These are phyloP conservation scores for Cyprinodon variegatus DNA, from an alignment of 2,113 vertebrate genomes.

Conservation along the genomic window DNA sequence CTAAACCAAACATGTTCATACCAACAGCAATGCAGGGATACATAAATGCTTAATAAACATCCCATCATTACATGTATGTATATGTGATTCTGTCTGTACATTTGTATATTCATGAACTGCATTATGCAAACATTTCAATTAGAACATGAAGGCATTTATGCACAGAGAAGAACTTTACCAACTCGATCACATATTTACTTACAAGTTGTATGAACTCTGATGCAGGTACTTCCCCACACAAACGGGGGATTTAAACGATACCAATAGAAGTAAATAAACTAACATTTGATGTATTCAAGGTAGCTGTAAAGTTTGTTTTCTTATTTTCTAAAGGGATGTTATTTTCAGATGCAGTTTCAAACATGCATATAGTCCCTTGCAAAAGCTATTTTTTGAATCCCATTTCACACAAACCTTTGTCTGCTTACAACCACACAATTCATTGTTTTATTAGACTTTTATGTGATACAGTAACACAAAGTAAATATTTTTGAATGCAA, in stretches of 20 bases:
- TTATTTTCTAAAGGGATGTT: conserved; percentile 14
- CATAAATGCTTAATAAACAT: conserved; percentile 52
- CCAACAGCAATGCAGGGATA: conserved; percentile 54
- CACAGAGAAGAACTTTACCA: conserved; percentile 27
- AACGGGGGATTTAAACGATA: neutral
- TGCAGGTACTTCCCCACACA: conserved; percentile 16
- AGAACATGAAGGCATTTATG: conserved; percentile 29
- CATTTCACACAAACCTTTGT: no score
- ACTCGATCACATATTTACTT: conserved; percentile 19
- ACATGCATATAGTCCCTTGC: conserved; percentile 12
- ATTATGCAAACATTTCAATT: conserved; percentile 22
- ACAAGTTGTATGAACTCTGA: conserved; percentile 31
- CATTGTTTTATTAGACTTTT: neutral
- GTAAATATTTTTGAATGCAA: neutral
- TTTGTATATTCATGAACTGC: conserved; percentile 31
- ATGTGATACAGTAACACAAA: neutral
- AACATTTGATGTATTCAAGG: neutral
- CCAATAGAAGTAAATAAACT: conserved; percentile 3
- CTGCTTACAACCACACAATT: no score
- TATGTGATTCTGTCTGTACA: conserved; percentile 34
- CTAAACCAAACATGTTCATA: conserved; percentile 54
- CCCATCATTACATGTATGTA: conserved; percentile 19
- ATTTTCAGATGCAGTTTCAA: conserved; percentile 46
- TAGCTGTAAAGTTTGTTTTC: neutral
- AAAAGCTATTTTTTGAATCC: no score